Evolutionary conservation across 1,140 invertebrate species (phyloP).

Genomic region (Ctenoplectra terminalis): DNA sequence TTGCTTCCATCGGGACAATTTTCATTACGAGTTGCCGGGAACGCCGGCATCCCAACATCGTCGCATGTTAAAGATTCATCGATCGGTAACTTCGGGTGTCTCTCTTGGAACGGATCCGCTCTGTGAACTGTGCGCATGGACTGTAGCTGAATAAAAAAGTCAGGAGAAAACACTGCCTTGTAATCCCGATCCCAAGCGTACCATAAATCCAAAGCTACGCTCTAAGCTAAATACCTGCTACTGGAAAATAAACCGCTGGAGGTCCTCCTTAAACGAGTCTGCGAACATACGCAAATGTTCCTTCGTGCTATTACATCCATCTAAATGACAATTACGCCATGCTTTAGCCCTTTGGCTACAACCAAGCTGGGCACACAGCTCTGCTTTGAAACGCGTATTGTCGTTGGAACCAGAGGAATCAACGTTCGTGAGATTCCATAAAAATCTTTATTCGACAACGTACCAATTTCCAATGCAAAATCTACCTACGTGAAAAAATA

Average conservation of each 20-base stretch:
- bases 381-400: no score
- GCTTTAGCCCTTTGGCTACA: no score
- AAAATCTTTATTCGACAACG: no score
- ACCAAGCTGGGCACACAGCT: no score
- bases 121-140: neutral
- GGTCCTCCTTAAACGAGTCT: neutral
- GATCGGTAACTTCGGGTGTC: neutral
- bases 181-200: slow-evolving; percentile 2
- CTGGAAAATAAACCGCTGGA: neutral
- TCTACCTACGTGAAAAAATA: no score
- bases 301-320: no score
- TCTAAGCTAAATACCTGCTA: neutral
- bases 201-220: neutral
- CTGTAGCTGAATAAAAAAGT: neutral
- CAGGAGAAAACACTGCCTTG: no score
- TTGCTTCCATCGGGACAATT: neutral
- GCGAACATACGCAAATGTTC: neutral
- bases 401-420: no score
- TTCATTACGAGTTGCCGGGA: neutral
- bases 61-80: neutral
- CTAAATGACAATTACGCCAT: no score
- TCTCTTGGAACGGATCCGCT: neutral
- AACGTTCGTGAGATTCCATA: no score
- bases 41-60: neutral
- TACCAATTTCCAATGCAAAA: no score